Evolutionary conservation across 2,888 invertebrate species (phyloP), one percentile per base, ranked within the genome.

Genomic region (Biston stratarius): DNA sequence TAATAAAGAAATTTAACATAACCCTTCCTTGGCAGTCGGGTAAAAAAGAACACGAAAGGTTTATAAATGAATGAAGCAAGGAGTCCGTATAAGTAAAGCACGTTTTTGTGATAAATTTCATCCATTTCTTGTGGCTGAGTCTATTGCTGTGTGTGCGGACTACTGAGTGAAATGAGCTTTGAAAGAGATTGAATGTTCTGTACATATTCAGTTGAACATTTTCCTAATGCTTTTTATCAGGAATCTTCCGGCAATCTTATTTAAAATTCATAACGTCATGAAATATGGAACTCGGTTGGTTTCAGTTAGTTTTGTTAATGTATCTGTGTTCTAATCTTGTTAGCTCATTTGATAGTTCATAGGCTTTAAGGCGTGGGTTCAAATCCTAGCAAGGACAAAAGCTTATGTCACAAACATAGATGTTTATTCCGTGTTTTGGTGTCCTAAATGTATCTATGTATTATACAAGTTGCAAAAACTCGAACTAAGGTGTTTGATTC

Each of bases 181-280:
- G 52, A 53, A 38, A 38, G 14, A 53, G 52, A 53, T 53, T 53
- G 52, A 53, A 38, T 38, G 38, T 14, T 38, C 9, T 11, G 38
- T 10, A 24, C 24, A 24, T 38, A 38, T 38, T 14, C 36, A 14
- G 7, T 10, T 38, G 7, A n/a, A 51, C 7, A 51, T 53, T 53
- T 52, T 36, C 7, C n/a, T 14, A 14, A 52, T n/a, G n/a, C 5
- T 36, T 52, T n/a, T 5, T 14, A 52, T 52, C 52, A 36, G 36
- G 34, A 52, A 7, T 38, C 52, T 52, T 14, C 6, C 9, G 9
- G 14, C 34, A 36, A 36, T 36, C n/a, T 51, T 14, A 8, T 14
- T 38, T 8, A 8, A 38, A 38, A 8, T 38, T 8, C 12, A 42
- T 42, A 11, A 11, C 12, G 45, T 45, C 14, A 14, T 45, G 14